Percentiles rank a stretch among this genome's conserved stretches.
phyloP scores from a whole-genome alignment of 2,113 vertebrate species.

The Herpetotheres cachinnans region DNA sequence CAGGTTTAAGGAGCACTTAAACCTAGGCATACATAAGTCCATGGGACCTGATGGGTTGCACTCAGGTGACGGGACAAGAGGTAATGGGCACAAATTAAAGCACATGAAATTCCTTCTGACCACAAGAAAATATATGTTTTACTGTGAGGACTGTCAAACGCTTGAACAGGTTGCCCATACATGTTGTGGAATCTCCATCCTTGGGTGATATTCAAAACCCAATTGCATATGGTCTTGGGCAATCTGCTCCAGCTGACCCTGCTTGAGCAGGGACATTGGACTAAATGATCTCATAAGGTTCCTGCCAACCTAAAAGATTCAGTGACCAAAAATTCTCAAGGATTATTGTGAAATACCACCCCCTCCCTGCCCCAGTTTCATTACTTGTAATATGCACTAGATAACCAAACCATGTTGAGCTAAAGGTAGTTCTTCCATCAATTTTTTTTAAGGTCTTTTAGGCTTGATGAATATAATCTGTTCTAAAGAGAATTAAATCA shows the following conservation, averaged over 20 bases:
- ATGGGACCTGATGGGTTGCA: neutral
- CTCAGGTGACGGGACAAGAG: neutral
- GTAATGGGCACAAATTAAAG: neutral
- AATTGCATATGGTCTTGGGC: neutral
- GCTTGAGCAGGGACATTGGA: neutral
- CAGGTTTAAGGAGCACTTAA: neutral
- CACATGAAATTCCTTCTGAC: neutral
- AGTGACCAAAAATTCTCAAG: neutral
- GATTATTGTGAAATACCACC: neutral
- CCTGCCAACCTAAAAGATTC: neutral
- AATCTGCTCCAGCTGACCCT: neutral
- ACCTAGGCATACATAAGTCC: neutral
- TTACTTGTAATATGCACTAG: neutral
- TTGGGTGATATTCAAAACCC: neutral
- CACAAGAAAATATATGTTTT: neutral
- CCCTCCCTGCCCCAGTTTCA: neutral
- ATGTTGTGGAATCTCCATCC: neutral
- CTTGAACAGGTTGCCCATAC: neutral
- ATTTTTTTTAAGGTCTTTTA: neutral
- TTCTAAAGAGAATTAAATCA: constrained; percentile 17
- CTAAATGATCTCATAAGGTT: neutral
- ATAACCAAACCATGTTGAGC: neutral
- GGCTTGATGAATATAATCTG: neutral
- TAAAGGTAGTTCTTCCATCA: neutral
- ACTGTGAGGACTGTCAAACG: neutral